A percentile compares a stretch with the other conserved stretches of the same genome.
Evolutionary conservation across 2,888 invertebrate genomes (phyloP).

Genomic region (Smittia aterrima): DNA sequence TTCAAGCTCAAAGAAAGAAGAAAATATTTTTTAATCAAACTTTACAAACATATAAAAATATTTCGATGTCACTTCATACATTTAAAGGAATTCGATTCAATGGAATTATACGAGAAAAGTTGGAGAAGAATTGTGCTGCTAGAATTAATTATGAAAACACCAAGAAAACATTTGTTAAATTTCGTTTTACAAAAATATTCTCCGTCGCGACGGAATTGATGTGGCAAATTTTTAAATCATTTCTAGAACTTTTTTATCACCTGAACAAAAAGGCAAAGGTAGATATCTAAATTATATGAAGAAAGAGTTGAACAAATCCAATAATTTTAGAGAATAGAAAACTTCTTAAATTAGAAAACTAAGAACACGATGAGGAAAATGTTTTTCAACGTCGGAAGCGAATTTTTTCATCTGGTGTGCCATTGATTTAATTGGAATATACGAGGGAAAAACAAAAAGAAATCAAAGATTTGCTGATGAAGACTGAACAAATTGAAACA

Average conservation of each 20-base stretch:
- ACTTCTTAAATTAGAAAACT: not conserved
- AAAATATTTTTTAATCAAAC: conserved; percentile 8
- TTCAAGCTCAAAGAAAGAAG: not conserved
- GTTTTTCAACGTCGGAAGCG: not conserved
- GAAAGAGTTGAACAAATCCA: not conserved
- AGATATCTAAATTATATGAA: not conserved
- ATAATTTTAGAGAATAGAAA: not conserved
- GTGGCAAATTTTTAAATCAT: not conserved
- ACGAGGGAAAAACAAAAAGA: not conserved
- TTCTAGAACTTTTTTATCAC: not conserved
- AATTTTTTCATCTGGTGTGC: not conserved
- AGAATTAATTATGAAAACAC: not conserved
- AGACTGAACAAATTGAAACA: not conserved
- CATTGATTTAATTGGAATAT: not conserved
- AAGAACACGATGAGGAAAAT: not conserved
- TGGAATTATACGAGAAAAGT: not conserved
- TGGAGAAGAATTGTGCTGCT: not conserved
- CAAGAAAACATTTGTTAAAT: not conserved
- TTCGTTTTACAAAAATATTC: not conserved
- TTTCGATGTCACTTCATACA: not conserved
- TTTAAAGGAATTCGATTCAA: not conserved
- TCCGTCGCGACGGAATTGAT: not conserved
- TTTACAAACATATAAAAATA: conserved; percentile 2
- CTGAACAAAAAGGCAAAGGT: not conserved
- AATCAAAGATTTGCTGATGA: conserved; percentile 1